Evolutionary conservation across 2,797 vertebrate genomes (phyloP).

Genomic region (Acipenser transmontanus): DNA sequence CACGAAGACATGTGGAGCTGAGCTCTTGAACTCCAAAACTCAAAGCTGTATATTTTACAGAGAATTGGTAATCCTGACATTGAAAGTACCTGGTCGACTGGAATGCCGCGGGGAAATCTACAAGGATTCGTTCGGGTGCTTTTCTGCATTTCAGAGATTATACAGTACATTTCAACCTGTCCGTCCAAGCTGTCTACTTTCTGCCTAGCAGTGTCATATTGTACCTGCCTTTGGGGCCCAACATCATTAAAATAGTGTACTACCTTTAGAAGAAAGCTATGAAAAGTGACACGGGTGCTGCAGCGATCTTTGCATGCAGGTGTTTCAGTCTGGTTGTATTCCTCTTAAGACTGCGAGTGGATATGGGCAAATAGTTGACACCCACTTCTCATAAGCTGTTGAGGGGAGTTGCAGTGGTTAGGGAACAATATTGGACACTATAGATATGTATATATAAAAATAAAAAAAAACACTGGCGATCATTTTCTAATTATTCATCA

Average conservation of each 20-base stretch:
- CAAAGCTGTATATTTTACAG: neutral
- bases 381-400: too few relatives aligned
- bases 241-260: slow-evolving; percentile 1
- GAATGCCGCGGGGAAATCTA: neutral
- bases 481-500: too few relatives aligned
- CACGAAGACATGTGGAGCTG: neutral
- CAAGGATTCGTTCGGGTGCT: neutral
- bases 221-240: neutral
- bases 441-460: too few relatives aligned
- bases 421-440: too few relatives aligned
- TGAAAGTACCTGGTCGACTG: neutral
- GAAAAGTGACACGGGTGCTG: neutral
- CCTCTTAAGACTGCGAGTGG: neutral
- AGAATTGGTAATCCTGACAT: neutral
- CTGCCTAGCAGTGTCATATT: neutral
- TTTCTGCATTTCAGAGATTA: neutral
- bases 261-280: neutral
- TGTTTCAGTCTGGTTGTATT: neutral
- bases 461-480: too few relatives aligned
- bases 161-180: neutral
- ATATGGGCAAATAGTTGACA: neutral
- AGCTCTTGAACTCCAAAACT: neutral
- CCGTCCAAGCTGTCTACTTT: neutral
- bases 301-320: neutral
- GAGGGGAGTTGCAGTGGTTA: too few relatives aligned